Conservation (phyloP, 2,888 invertebrate genomes). For the Epicampocera succincta region DNA sequence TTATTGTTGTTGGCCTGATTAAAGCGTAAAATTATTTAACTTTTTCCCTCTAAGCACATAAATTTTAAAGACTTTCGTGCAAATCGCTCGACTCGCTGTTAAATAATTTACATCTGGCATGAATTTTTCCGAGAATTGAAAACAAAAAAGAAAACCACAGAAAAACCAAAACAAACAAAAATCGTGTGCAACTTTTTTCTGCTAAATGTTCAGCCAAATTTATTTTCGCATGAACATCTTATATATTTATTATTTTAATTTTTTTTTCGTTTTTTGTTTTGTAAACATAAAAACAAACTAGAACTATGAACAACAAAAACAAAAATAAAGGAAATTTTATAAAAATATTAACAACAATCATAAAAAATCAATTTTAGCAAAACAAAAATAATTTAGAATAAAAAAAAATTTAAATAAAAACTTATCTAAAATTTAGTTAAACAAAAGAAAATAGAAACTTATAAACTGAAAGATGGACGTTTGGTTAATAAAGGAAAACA, state of each 20-base stretch:
- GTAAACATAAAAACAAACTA: conserved; percentile 6
- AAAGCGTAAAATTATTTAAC: conserved; percentile 35
- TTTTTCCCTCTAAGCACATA: conserved; percentile 24
- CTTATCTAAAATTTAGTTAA: neutral
- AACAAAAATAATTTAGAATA: no score
- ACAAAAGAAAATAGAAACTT: neutral
- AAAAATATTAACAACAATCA: no score
- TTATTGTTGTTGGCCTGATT: conserved; percentile 17
- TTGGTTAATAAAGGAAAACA: neutral
- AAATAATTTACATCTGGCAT: conserved; percentile 49
- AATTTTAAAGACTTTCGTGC: neutral
- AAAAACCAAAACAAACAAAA: conserved; percentile 11
- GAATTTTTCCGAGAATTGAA: conserved; percentile 37
- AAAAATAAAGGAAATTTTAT: conserved; percentile 5
- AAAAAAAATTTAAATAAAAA: no score
- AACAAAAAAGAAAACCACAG: neutral
- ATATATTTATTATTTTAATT: neutral
- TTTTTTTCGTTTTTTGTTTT: conserved; percentile 11
- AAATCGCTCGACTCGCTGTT: conserved; percentile 19
- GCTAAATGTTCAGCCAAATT: conserved; percentile 19
- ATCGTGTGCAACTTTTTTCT: conserved; percentile 42
- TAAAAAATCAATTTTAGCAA: no score
- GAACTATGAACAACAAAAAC: conserved; percentile 2
- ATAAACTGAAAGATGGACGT: no score
- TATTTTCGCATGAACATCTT: conserved; percentile 28